Conservation (phyloP, 1,140 invertebrate genomes). For the Caligus rogercresseyi region DNA sequence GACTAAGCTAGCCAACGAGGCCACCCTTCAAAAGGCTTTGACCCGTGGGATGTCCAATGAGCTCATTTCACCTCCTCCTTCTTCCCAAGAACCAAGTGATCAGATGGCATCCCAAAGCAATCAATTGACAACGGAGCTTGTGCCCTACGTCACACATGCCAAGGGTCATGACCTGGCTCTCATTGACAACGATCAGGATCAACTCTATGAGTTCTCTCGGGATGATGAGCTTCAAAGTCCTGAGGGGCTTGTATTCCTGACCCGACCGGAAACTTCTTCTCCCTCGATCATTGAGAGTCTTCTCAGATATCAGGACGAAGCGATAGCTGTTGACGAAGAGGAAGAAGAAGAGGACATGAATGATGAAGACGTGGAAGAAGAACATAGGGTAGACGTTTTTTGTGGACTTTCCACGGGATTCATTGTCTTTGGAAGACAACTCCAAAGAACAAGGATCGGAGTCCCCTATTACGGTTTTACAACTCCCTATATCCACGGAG, state of each 20-base stretch:
- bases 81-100: background rate
- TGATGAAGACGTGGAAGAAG: no score
- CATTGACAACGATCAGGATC: background rate
- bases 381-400: no score
- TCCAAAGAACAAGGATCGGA: background rate
- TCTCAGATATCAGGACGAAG: background rate
- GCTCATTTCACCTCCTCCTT: background rate
- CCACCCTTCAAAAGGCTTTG: constrained; percentile 19
- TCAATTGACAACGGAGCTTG: no score
- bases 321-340: no score
- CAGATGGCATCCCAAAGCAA: background rate
- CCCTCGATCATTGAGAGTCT: background rate
- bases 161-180: background rate
- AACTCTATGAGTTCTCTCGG: background rate
- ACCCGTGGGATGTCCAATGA: background rate
- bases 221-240: background rate
- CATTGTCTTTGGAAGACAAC: background rate
- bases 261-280: background rate
- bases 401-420: no score
- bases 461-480: background rate
- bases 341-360: no score
- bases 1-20: constrained; percentile 38
- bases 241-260: background rate
- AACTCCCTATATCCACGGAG: background rate
- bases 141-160: background rate